Evolutionary conservation across 2,113 vertebrate species (phyloP).

Genomic region (Chrysochloris asiatica): DNA sequence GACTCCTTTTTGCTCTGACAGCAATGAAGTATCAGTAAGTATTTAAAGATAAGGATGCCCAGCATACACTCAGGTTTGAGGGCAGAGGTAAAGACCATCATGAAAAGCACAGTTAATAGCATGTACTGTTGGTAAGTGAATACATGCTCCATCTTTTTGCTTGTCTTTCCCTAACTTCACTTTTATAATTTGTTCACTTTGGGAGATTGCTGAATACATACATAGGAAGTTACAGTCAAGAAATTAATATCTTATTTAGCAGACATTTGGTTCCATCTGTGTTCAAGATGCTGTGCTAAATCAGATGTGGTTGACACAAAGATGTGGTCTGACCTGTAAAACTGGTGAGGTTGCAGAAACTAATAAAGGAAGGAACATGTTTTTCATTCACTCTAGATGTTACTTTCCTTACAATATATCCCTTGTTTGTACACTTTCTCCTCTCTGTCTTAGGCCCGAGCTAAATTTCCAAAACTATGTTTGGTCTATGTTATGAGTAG

Average conservation of each 20-base stretch:
- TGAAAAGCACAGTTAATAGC: constrained; percentile 21
- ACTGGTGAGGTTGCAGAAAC: background rate
- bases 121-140: background rate
- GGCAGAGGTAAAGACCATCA: background rate
- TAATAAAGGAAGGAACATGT: background rate
- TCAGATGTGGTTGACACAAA: background rate
- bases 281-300: constrained; percentile 44
- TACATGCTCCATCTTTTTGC: background rate
- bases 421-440: background rate
- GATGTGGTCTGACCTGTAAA: background rate
- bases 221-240: constrained; percentile 17
- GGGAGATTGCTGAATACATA: background rate
- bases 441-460: no score
- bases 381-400: constrained; percentile 2
- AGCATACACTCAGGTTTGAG: background rate
- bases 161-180: background rate
- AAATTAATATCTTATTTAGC: background rate
- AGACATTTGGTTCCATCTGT: constrained; percentile 18
- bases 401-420: background rate
- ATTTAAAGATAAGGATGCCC: constrained; percentile 29
- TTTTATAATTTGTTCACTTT: constrained; percentile 38
- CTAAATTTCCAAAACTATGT: background rate
- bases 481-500: background rate
- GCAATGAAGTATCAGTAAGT: background rate
- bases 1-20: background rate